Evolutionary conservation across 2,888 invertebrate species (phyloP).

Genomic region (Cheilosia soror): DNA sequence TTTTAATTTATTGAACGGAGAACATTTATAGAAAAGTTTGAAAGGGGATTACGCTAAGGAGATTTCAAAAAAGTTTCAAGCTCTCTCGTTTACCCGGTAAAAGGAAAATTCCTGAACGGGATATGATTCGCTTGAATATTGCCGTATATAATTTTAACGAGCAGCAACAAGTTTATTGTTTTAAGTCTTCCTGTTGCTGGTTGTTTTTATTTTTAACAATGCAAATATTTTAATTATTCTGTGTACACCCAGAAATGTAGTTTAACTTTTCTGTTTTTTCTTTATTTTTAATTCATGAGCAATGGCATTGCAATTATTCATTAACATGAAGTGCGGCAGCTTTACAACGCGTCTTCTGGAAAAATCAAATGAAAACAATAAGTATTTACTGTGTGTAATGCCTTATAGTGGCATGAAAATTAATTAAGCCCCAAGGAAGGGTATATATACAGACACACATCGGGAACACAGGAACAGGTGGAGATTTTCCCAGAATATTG

Average conservation of each 20-base stretch:
- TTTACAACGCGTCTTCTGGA: background rate
- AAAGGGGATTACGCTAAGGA: constrained; percentile 2
- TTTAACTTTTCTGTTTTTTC: no score
- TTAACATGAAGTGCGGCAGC: constrained; percentile 10
- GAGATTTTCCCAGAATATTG: constrained; percentile 35
- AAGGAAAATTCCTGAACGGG: background rate
- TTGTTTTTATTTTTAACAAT: no score
- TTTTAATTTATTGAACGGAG: constrained; percentile 27
- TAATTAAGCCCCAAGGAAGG: constrained; percentile 50
- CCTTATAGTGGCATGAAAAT: constrained; percentile 26
- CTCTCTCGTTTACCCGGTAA: background rate
- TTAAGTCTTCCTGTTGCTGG: no score
- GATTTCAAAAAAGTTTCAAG: background rate
- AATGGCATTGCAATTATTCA: background rate
- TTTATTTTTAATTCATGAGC: no score
- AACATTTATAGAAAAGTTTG: constrained; percentile 18
- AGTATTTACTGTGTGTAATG: constrained; percentile 14
- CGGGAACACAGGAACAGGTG: constrained; percentile 49
- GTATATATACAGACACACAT: background rate
- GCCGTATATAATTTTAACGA: no score
- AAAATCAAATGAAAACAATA: constrained; percentile 6
- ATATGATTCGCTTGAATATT: no score
- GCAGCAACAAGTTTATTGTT: no score
- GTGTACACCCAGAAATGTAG: no score
- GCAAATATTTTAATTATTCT: no score